Conservation (phyloP, 2,888 invertebrate species). For the Pristionchus fissidentatus region DNA sequence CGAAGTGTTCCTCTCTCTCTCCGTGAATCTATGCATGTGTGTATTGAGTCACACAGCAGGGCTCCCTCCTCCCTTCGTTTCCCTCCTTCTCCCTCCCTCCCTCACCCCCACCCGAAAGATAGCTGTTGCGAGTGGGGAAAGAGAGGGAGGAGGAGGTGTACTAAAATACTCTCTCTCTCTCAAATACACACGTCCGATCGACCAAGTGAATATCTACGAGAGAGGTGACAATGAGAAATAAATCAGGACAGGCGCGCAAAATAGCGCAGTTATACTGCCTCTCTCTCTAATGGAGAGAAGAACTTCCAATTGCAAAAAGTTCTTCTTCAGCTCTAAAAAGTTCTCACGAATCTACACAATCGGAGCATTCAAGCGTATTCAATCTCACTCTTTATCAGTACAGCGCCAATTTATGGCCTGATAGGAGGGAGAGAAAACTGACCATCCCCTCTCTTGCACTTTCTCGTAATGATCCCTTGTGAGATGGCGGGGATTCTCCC, state of each 20-base stretch:
- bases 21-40: neutral
- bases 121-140: neutral
- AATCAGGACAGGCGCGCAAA: neutral
- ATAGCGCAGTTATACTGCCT: slow-evolving; percentile 10
- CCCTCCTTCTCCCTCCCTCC: neutral
- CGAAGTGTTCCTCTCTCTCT: slow-evolving; percentile 12
- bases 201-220: no score
- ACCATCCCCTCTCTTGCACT: neutral
- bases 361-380: slow-evolving; percentile 23
- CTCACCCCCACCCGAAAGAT: neutral
- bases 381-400: slow-evolving; percentile 38
- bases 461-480: neutral
- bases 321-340: neutral
- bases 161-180: slow-evolving; percentile 31
- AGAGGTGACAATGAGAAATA: slow-evolving; percentile 27
- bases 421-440: slow-evolving; percentile 7
- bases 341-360: slow-evolving; percentile 9
- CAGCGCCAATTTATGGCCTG: neutral
- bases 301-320: slow-evolving; percentile 18
- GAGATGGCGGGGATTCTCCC: slow-evolving; percentile 7
- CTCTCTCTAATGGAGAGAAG: no score
- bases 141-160: slow-evolving; percentile 1
- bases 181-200: slow-evolving; percentile 8
- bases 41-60: neutral
- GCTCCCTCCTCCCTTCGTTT: neutral